Percentiles rank a stretch among this genome's conserved stretches.
phyloP scores from a whole-genome alignment of 2,797 vertebrate genomes.

The Falco peregrinus region DNA sequence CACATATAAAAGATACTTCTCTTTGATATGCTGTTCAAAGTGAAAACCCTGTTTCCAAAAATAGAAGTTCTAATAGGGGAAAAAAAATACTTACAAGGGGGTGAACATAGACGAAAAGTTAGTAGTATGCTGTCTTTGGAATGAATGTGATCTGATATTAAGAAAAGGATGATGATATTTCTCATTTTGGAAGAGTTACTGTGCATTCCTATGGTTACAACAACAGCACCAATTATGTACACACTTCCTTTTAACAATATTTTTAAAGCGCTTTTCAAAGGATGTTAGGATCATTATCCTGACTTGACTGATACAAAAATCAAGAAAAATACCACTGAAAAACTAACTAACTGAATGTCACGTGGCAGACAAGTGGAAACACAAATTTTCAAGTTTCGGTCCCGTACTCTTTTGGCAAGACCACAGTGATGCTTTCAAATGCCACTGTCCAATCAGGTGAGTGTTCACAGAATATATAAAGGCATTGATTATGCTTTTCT shows the following conservation, averaged over 20 bases:
- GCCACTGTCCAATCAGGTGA: not conserved
- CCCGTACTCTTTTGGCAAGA: not conserved
- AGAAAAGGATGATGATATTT: slow-evolving; percentile 4
- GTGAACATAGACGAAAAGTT: not conserved
- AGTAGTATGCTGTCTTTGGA: not conserved
- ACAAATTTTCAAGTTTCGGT: not conserved
- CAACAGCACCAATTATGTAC: not conserved
- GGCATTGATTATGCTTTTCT: not conserved
- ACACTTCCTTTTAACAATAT: slow-evolving; percentile 18
- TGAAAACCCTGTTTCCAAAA: not conserved
- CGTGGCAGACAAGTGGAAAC: not conserved
- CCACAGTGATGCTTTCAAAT: not conserved
- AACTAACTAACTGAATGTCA: not conserved
- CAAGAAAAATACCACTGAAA: slow-evolving; percentile 1
- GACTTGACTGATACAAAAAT: slow-evolving; percentile 1
- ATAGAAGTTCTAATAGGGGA: not conserved
- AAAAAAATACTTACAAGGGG: not conserved
- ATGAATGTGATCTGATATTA: not conserved
- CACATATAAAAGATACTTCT: not conserved
- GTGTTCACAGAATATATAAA: not conserved
- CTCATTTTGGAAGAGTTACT: slow-evolving; percentile 13
- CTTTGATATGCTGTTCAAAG: slow-evolving; percentile 37
- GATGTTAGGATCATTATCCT: slow-evolving; percentile 1
- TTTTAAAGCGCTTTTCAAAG: not conserved
- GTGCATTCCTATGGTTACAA: not conserved